These are phyloP conservation scores for Drosophila pegasa DNA, from an alignment of 2,888 invertebrate species.

Conservation along the genomic window DNA sequence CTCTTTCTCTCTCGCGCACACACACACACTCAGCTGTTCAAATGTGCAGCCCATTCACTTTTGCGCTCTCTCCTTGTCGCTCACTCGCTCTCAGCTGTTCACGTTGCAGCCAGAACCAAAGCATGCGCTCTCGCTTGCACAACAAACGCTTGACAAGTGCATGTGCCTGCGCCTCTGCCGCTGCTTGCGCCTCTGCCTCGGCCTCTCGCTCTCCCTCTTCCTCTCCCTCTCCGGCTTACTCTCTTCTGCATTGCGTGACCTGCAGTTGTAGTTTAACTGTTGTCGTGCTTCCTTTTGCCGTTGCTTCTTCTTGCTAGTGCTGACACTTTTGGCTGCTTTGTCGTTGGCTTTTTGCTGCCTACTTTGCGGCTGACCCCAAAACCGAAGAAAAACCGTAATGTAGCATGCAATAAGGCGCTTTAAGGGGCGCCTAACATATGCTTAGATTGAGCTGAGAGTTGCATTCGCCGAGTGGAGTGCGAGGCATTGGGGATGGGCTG, in stretches of 20 bases:
- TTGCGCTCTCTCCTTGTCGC: not conserved
- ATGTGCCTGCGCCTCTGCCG: slow-evolving; percentile 9
- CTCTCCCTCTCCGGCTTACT: not conserved
- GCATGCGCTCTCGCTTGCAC: slow-evolving; percentile 3
- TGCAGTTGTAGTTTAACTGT: slow-evolving; percentile 29
- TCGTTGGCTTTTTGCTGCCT: slow-evolving; percentile 26
- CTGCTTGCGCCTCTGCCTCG: too few relatives aligned
- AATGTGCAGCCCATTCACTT: slow-evolving; percentile 9
- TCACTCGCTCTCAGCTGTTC: slow-evolving; percentile 30
- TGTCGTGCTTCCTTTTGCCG: slow-evolving; percentile 6
- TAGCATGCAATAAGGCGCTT: slow-evolving; percentile 6
- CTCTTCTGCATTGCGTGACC: slow-evolving; percentile 15
- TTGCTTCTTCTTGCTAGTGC: slow-evolving; percentile 2
- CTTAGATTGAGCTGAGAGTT: slow-evolving; percentile 26
- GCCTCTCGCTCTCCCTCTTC: not conserved
- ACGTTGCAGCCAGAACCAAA: slow-evolving; percentile 11
- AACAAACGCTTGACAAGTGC: not conserved
- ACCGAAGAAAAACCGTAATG: not conserved
- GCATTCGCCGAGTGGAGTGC: slow-evolving; percentile 17
- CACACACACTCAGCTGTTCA: slow-evolving; percentile 28
- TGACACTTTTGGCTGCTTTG: slow-evolving; percentile 3
- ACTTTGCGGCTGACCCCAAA: slow-evolving; percentile 27
- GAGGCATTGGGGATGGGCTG: not conserved
- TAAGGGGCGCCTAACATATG: slow-evolving; percentile 10
- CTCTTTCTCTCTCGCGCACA: slow-evolving; percentile 4